Percentiles rank a stretch among this genome's conserved stretches.
Conservation (phyloP, 2,888 invertebrate species). For the Apamea anceps region DNA sequence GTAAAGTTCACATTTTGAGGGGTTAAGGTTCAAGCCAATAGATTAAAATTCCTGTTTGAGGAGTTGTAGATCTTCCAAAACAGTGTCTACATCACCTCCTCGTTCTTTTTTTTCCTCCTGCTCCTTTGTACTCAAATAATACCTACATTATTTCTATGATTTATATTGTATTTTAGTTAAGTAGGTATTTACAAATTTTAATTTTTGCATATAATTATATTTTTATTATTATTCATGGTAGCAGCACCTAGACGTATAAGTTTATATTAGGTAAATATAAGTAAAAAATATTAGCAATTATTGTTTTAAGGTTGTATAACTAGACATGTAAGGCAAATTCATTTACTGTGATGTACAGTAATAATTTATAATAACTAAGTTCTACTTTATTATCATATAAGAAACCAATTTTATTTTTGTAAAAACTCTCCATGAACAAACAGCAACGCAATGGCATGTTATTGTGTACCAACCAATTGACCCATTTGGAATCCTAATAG, state of each 20-base stretch:
- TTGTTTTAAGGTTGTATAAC: background rate
- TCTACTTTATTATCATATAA: background rate
- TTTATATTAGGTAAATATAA: background rate
- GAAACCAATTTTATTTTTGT: background rate
- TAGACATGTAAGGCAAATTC: background rate
- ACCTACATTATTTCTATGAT: background rate
- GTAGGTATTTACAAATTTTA: background rate
- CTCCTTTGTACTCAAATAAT: background rate
- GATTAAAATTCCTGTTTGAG: no score
- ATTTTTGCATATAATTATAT: background rate
- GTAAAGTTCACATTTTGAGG: no score
- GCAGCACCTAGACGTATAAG: background rate
- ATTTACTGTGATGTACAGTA: background rate
- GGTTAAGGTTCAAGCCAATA: no score
- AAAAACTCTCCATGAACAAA: constrained; percentile 29
- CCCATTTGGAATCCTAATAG: constrained; percentile 1
- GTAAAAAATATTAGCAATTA: background rate
- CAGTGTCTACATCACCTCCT: no score
- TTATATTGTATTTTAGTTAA: background rate
- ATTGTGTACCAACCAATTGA: constrained; percentile 25
- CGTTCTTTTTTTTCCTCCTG: no score
- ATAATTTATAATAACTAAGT: background rate
- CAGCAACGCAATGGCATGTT: constrained; percentile 14
- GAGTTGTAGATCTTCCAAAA: no score
- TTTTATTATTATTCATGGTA: background rate